phyloP scores from a whole-genome alignment of 2,888 invertebrate genomes.

The Scrobipalpa atriplicella region DNA sequence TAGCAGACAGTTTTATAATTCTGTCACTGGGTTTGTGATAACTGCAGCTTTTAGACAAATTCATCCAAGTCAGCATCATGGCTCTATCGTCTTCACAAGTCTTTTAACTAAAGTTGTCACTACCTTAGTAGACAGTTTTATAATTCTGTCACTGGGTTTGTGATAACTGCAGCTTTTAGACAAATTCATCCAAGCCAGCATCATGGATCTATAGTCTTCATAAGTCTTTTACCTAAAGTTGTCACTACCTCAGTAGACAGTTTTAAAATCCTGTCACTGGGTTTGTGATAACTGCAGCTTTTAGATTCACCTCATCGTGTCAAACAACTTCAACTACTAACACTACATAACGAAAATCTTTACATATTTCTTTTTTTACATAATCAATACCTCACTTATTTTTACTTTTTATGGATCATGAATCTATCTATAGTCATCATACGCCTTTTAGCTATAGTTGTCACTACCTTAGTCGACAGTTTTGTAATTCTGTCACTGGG shows the following conservation, averaged over 20 bases:
- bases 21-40: neutral
- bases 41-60: slow-evolving; percentile 5
- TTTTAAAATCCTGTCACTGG: slow-evolving; percentile 30
- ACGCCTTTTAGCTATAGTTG: neutral
- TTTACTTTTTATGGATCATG: neutral
- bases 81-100: neutral
- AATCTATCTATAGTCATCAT: neutral
- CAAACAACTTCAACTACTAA: too few species aligned
- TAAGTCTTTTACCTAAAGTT: neutral
- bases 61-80: neutral
- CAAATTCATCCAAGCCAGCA: neutral
- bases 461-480: slow-evolving; percentile 37
- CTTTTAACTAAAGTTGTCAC: slow-evolving; percentile 19
- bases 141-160: slow-evolving; percentile 29
- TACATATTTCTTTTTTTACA: neutral
- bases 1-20: too few species aligned
- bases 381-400: neutral
- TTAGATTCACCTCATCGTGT: slow-evolving; percentile 1
- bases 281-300: slow-evolving; percentile 12
- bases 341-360: too few species aligned
- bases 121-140: slow-evolving; percentile 24
- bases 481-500: slow-evolving; percentile 41
- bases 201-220: neutral
- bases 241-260: slow-evolving; percentile 17
- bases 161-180: slow-evolving; percentile 3